Conservation (phyloP, 2,113 vertebrate species). For the Ptilonorhynchus violaceus region DNA sequence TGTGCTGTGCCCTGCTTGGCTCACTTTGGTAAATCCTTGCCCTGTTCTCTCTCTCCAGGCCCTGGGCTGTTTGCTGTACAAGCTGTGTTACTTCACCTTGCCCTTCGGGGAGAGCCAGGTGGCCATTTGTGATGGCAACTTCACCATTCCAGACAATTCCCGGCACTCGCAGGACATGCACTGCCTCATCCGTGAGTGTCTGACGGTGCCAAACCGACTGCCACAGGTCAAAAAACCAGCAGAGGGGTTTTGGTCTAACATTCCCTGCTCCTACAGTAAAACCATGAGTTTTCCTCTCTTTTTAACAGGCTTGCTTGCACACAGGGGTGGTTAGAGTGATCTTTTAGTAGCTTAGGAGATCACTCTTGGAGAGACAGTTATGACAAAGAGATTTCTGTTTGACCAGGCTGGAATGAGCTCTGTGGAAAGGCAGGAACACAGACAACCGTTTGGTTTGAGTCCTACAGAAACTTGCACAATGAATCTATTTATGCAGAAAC, state of each 20-base stretch:
- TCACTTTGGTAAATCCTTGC: background rate
- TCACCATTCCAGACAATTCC: constrained; percentile 97
- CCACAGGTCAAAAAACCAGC: fast-evolving
- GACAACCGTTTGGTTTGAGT: background rate
- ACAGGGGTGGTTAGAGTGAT: background rate
- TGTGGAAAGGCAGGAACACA: background rate
- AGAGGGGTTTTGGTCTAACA: fast-evolving
- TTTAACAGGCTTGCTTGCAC: background rate
- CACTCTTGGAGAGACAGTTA: fast-evolving
- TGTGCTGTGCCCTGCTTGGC: background rate
- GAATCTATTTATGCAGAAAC: constrained; percentile 3
- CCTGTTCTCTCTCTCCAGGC: constrained; percentile 74
- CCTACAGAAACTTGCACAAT: constrained; percentile 4
- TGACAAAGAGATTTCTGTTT: background rate
- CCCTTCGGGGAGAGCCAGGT: constrained; percentile 99
- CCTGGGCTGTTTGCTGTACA: constrained; percentile 95
- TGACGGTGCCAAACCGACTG: fast-evolving
- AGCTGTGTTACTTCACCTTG: constrained; percentile 95
- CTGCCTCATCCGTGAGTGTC: constrained; percentile 94
- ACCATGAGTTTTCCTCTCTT: too few species aligned
- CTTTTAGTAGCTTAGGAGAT: background rate
- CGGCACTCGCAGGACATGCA: constrained; percentile 96
- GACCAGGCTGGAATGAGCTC: background rate
- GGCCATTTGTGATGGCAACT: constrained; percentile 96
- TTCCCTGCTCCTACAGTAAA: background rate